A percentile compares a stretch with the other conserved stretches of the same genome.
Evolutionary conservation across 2,888 invertebrate genomes (phyloP).

Genomic region (Phoronis australis): DNA sequence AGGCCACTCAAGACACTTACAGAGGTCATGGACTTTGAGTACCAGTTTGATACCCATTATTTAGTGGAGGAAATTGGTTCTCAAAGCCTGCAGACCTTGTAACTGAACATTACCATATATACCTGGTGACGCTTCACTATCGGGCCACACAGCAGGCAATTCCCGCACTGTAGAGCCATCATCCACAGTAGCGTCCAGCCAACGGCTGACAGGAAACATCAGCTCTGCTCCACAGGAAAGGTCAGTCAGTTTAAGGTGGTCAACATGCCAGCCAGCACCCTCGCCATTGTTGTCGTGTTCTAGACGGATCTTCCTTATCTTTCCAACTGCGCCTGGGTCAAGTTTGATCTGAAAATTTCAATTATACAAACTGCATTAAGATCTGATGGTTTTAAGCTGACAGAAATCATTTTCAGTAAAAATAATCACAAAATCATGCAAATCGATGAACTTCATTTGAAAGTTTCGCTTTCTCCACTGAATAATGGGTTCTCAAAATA

Average conservation of each 20-base stretch:
- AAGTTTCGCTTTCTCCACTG: too few species aligned
- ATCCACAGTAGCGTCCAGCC: conserved; percentile 29
- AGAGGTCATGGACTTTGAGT: background rate
- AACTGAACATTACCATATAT: too few species aligned
- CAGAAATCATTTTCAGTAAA: too few species aligned
- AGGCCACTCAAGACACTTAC: background rate
- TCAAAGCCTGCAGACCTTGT: too few species aligned
- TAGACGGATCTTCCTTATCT: conserved; percentile 38
- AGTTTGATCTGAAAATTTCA: conserved; percentile 26
- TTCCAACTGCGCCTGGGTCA: conserved; percentile 33
- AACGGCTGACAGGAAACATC: conserved; percentile 32
- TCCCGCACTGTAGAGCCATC: conserved; percentile 40
- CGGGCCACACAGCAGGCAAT: conserved; percentile 21
- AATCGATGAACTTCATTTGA: too few species aligned
- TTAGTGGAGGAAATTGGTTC: too few species aligned
- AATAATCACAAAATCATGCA: too few species aligned
- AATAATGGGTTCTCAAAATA: too few species aligned
- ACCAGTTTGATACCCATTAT: too few species aligned
- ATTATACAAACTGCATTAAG: too few species aligned
- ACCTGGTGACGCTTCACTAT: background rate
- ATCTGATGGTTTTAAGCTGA: too few species aligned
- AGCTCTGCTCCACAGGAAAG: conserved; percentile 17
- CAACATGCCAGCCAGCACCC: conserved; percentile 29
- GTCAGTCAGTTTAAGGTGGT: conserved; percentile 24
- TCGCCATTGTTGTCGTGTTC: conserved; percentile 34